phyloP scores from a whole-genome alignment of 37 sponge, comb jelly and placozoan species.

The Aphrocallistes beatrix region DNA sequence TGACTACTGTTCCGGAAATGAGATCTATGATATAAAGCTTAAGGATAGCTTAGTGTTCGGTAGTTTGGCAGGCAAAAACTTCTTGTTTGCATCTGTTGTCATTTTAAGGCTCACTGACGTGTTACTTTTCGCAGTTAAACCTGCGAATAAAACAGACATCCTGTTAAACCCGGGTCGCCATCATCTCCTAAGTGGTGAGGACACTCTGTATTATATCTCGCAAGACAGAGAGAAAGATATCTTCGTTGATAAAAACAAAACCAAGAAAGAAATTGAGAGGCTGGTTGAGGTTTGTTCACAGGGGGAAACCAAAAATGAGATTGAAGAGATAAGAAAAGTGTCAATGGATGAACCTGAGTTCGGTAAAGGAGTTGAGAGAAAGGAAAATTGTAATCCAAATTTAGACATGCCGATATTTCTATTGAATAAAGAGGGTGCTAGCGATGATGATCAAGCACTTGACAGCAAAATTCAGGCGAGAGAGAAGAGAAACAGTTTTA shows the following conservation, averaged over 20 bases:
- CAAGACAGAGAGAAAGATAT: constrained; percentile 41
- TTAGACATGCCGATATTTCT: no score
- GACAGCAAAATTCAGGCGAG: no score
- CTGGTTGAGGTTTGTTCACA: neutral
- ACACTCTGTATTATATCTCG: constrained; percentile 53
- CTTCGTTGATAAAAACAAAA: neutral
- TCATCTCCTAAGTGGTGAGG: constrained; percentile 29
- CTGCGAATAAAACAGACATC: constrained; percentile 15
- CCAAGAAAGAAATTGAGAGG: neutral
- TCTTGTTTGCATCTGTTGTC: constrained; percentile 53
- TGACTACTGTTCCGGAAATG: neutral
- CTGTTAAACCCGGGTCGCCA: constrained; percentile 55
- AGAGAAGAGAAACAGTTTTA: neutral
- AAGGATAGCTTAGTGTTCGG: neutral
- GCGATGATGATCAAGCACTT: no score
- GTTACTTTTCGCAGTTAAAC: constrained; percentile 13
- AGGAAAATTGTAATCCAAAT: no score
- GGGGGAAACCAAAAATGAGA: no score
- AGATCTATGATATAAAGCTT: constrained; percentile 2
- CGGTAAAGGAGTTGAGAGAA: no score
- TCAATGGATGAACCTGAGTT: no score
- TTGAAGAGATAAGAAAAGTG: no score
- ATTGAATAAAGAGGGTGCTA: no score
- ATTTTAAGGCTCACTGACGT: neutral
- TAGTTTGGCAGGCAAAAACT: constrained; percentile 57